Percentiles rank a stretch among this genome's conserved stretches.
These are phyloP conservation scores for Drosophila hydei DNA, from an alignment of 1,140 invertebrate species.

Conservation along the genomic window DNA sequence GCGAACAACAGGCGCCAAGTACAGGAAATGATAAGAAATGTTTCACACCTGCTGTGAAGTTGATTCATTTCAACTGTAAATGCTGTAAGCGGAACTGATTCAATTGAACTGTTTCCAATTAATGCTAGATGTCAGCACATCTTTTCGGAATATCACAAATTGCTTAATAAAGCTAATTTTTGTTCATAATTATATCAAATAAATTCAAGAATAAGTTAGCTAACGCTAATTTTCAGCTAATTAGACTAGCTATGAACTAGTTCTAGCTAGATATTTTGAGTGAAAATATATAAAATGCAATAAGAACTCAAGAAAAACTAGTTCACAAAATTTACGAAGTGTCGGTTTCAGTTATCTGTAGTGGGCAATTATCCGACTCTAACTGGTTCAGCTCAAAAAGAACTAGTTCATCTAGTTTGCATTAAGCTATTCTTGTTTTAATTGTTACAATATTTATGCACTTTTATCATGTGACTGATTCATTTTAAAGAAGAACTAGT, in stretches of 20 bases:
- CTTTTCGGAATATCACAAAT: background rate
- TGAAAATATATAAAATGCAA: background rate
- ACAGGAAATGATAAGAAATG: constrained; percentile 40
- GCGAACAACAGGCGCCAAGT: background rate
- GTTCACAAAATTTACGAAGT: background rate
- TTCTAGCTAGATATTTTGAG: background rate
- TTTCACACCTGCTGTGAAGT: constrained; percentile 3
- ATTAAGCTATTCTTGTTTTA: no score
- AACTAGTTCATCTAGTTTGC: no score
- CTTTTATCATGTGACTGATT: no score
- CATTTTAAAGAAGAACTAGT: no score
- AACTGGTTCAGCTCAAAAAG: background rate
- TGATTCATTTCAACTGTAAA: constrained; percentile 8
- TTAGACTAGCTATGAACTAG: background rate
- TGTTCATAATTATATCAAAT: background rate
- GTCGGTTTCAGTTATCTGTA: background rate
- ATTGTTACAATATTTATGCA: no score
- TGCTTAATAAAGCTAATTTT: no score
- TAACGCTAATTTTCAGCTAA: background rate
- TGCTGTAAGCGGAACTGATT: constrained; percentile 14
- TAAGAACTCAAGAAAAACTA: background rate
- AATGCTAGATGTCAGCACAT: background rate
- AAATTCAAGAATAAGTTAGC: background rate
- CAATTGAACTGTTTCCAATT: background rate
- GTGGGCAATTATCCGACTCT: background rate